These are phyloP conservation scores for Sebastes reedi DNA, from an alignment of 2,797 vertebrate species.

Conservation along the genomic window DNA sequence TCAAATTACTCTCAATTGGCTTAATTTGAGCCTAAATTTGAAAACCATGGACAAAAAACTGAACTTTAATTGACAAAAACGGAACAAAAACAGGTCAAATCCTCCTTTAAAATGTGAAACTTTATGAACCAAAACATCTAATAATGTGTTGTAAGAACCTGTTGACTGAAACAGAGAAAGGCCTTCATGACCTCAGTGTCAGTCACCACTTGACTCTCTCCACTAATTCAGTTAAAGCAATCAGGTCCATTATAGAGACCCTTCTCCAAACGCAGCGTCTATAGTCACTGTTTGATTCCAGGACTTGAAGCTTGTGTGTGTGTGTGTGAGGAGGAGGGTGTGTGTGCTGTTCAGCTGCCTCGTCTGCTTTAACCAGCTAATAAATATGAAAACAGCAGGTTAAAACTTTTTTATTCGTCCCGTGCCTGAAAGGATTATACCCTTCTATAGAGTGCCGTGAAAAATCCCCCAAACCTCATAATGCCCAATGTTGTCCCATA, in stretches of 20 bases:
- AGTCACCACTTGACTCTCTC: constrained; percentile 63
- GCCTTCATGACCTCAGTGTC: constrained; percentile 31
- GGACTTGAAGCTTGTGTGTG: constrained; percentile 33
- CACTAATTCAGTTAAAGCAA: constrained; percentile 54
- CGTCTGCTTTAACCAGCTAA: constrained; percentile 87
- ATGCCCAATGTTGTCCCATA: constrained; percentile 84
- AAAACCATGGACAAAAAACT: not conserved
- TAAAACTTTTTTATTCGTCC: constrained; percentile 83
- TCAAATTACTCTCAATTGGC: not conserved
- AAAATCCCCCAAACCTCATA: constrained; percentile 85
- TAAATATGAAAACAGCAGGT: constrained; percentile 90
- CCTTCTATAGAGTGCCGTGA: constrained; percentile 85
- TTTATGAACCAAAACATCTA: not conserved
- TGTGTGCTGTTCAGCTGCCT: constrained; percentile 81
- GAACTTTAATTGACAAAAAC: not conserved
- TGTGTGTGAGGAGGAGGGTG: not conserved
- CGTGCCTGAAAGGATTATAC: constrained; percentile 83
- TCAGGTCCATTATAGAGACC: constrained; percentile 31
- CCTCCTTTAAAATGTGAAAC: not conserved
- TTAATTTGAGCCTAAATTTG: not conserved
- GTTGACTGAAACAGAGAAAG: constrained; percentile 37
- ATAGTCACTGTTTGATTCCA: constrained; percentile 45
- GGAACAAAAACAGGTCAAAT: not conserved
- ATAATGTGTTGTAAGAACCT: constrained; percentile 28
- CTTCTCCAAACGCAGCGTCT: constrained; percentile 5